phyloP scores from a whole-genome alignment of 37 sponge, comb jelly and placozoan genomes.

The Mnemiopsis leidyi region DNA sequence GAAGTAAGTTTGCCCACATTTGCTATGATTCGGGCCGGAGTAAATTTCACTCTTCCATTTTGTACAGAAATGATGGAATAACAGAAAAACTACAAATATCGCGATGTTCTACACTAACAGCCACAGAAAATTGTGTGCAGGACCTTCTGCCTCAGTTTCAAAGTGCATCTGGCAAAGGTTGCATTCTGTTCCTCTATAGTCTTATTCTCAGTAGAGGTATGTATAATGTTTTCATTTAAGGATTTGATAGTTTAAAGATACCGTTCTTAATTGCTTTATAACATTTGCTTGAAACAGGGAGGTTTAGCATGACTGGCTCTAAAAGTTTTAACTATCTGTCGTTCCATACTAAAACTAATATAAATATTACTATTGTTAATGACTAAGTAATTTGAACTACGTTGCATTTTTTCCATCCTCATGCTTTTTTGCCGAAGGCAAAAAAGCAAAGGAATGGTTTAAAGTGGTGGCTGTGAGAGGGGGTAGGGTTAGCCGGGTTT shows the following conservation, averaged over 20 bases:
- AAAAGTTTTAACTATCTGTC: neutral
- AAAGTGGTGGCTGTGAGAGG: too few relatives aligned
- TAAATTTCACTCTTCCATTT: neutral
- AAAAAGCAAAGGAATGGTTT: too few relatives aligned
- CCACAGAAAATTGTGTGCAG: conserved; percentile 46
- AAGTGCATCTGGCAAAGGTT: conserved; percentile 64
- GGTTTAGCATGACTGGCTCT: too few relatives aligned
- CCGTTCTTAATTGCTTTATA: too few relatives aligned
- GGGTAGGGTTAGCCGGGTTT: too few relatives aligned
- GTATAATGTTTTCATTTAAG: too few relatives aligned
- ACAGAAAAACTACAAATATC: conserved; percentile 31
- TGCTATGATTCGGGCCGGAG: conserved; percentile 54
- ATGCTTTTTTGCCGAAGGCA: too few relatives aligned
- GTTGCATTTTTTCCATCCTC: too few relatives aligned
- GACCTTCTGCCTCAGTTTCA: conserved; percentile 66
- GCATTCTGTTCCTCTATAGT: conserved; percentile 72
- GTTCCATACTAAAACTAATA: neutral
- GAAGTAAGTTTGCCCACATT: neutral
- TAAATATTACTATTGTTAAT: too few relatives aligned
- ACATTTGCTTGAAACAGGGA: too few relatives aligned
- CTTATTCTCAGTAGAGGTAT: conserved; percentile 38
- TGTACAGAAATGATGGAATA: conserved; percentile 46
- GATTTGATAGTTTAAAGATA: too few relatives aligned
- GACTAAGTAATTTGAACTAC: too few relatives aligned
- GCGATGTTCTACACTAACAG: conserved; percentile 15